Evolutionary conservation across 2,888 invertebrate species (phyloP).

Genomic region (Tetramorium bicarinatum): DNA sequence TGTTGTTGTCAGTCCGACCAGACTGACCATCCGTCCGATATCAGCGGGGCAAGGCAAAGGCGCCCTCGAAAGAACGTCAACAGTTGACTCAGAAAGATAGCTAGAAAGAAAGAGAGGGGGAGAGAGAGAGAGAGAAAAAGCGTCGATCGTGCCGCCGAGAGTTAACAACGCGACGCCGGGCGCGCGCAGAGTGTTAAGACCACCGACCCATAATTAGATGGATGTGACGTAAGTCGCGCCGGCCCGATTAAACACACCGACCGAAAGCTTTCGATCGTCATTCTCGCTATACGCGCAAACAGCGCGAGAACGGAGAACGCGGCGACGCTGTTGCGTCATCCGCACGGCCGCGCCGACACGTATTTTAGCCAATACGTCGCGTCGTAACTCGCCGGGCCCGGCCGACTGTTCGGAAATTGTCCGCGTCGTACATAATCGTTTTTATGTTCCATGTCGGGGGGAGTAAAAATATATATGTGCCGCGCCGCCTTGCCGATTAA

Average conservation of each 20-base stretch:
- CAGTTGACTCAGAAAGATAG: conserved; percentile 64
- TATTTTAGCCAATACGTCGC: conserved; percentile 35
- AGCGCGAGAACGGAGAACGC: not conserved
- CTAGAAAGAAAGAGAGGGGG: not conserved
- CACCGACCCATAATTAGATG: conserved; percentile 68
- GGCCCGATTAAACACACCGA: conserved; percentile 16
- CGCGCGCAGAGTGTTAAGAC: conserved; percentile 43
- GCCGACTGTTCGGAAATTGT: conserved; percentile 28
- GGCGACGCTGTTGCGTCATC: conserved; percentile 32
- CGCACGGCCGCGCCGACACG: conserved; percentile 1
- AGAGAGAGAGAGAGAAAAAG: not conserved
- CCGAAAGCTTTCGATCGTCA: conserved; percentile 57
- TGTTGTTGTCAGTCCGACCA: conserved; percentile 18
- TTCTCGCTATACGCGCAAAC: not conserved
- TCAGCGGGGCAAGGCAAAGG: conserved; percentile 34
- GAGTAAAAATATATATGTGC: not conserved
- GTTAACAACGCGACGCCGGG: not conserved
- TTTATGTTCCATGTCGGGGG: conserved; percentile 14
- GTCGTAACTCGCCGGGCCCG: conserved; percentile 27
- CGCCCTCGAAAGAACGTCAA: conserved; percentile 67
- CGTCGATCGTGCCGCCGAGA: not conserved
- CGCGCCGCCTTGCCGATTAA: conserved; percentile 10
- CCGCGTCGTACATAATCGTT: conserved; percentile 32
- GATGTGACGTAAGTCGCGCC: conserved; percentile 57
- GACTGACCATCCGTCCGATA: not conserved